Evolutionary conservation across 2,888 invertebrate genomes (phyloP).

Genomic region (Carpatolechia fugitivella): DNA sequence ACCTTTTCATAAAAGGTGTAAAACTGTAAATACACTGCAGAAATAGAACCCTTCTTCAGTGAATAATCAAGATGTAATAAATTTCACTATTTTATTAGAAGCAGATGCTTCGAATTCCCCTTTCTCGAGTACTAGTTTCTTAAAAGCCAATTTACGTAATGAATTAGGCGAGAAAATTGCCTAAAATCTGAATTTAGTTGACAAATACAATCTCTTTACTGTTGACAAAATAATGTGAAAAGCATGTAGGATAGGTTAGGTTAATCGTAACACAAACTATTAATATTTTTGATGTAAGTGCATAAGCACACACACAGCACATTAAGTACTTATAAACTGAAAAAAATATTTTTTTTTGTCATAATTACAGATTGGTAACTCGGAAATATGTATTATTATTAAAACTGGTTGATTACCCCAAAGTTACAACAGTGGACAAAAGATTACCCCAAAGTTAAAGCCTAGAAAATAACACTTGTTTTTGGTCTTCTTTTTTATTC

Average conservation of each 20-base stretch:
- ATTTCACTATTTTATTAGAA: slow-evolving; percentile 6
- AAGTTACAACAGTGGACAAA: too few species aligned
- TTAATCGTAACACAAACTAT: too few species aligned
- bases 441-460: too few species aligned
- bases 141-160: slow-evolving; percentile 4
- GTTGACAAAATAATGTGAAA: not conserved
- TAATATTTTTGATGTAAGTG: too few species aligned
- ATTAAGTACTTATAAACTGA: too few species aligned
- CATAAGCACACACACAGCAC: too few species aligned
- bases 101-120: slow-evolving; percentile 7
- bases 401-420: too few species aligned
- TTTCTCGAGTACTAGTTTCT: not conserved
- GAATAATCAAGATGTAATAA: not conserved
- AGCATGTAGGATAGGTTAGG: not conserved
- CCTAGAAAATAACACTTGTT: too few species aligned
- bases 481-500: too few species aligned
- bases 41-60: slow-evolving; percentile 3
- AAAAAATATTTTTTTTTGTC: too few species aligned
- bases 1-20: not conserved
- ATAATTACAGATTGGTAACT: too few species aligned
- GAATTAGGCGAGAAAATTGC: slow-evolving; percentile 6
- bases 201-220: not conserved
- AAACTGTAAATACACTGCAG: not conserved
- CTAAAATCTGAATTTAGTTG: slow-evolving; percentile 16
- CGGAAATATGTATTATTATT: too few species aligned